Evolutionary conservation across 2,113 vertebrate genomes (phyloP).

Genomic region (Neolamprologus sp.): DNA sequence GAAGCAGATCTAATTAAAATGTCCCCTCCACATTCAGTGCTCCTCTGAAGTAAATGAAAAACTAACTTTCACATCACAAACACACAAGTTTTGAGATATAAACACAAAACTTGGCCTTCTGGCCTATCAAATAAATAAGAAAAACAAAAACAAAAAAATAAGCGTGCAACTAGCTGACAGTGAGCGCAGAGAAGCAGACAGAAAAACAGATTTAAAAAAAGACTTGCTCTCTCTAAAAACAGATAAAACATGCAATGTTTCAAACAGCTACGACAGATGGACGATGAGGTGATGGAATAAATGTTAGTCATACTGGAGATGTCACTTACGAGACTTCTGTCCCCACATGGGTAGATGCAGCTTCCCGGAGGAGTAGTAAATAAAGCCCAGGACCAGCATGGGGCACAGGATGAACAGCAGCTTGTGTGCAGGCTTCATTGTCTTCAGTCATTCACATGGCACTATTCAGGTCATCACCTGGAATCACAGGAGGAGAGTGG

Average conservation of each 20-base stretch:
- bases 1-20: not conserved
- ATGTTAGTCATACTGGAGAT: not conserved
- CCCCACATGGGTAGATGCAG: slow-evolving; percentile 87
- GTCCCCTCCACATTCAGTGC: not conserved
- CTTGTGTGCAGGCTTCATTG: slow-evolving; percentile 89
- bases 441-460: slow-evolving; percentile 88
- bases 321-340: slow-evolving; percentile 89
- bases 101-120: not conserved
- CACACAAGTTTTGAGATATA: not conserved
- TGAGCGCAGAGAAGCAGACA: not conserved
- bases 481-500: not conserved
- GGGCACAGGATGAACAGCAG: slow-evolving; percentile 92
- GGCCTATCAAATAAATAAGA: not conserved
- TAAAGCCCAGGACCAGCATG: slow-evolving; percentile 91
- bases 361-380: slow-evolving; percentile 93
- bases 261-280: not conserved
- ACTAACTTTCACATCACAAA: not conserved
- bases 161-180: not conserved
- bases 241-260: not conserved
- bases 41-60: not conserved
- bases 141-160: not conserved
- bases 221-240: not conserved
- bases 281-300: not conserved
- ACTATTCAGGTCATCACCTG: slow-evolving; percentile 81
- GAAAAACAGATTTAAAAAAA: not conserved